A percentile compares a stretch with the other conserved stretches of the same genome.
phyloP scores from a whole-genome alignment of 2,888 invertebrate genomes.

The Nephrotoma appendiculata region DNA sequence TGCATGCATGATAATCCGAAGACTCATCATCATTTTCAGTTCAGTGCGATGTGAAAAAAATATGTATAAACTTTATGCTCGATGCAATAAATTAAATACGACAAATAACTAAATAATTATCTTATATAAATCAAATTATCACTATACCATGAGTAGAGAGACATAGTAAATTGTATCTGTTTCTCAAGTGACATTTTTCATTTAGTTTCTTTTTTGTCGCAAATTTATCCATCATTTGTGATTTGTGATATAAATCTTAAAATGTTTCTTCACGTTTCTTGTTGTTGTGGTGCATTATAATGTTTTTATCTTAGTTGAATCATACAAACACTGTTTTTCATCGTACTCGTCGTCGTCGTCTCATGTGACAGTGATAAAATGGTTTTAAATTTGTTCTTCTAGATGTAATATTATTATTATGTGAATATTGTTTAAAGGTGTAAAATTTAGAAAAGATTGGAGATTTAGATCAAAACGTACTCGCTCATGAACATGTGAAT shows the following conservation, averaged over 20 bases:
- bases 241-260: background rate
- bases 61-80: background rate
- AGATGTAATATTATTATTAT: background rate
- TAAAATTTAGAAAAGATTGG: background rate
- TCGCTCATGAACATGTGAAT: background rate
- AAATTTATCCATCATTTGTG: background rate
- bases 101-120: background rate
- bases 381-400: background rate
- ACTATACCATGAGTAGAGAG: background rate
- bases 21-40: background rate
- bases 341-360: background rate
- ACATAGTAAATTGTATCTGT: background rate
- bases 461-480: background rate
- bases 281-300: background rate
- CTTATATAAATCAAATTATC: background rate
- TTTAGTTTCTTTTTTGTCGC: background rate
- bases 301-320: background rate
- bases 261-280: background rate
- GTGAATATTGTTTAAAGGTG: background rate
- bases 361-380: background rate
- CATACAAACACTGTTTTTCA: background rate
- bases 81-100: background rate
- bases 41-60: background rate
- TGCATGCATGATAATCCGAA: background rate
- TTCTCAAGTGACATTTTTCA: background rate